phyloP scores from a whole-genome alignment of 2,797 vertebrate genomes.

The Neomorphus geoffroyi region DNA sequence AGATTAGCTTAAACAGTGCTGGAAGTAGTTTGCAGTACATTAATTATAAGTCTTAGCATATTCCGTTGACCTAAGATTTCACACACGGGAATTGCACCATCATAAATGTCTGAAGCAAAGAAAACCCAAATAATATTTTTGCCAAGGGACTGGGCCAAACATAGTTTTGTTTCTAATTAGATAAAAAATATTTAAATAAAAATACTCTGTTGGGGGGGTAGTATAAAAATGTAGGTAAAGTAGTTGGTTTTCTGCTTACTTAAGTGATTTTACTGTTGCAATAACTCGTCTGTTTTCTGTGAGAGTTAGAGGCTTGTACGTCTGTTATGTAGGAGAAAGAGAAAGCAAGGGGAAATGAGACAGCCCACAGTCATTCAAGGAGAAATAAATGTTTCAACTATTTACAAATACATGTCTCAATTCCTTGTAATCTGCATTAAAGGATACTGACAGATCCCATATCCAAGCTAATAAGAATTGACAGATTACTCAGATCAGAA shows the following conservation, averaged over 20 bases:
- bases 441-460: constrained; percentile 39
- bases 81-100: background rate
- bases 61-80: background rate
- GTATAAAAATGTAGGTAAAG: background rate
- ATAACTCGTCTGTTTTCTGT: constrained; percentile 21
- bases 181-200: constrained; percentile 47
- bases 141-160: background rate
- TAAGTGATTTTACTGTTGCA: constrained; percentile 19
- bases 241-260: background rate
- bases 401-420: constrained; percentile 58
- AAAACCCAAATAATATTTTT: constrained; percentile 15
- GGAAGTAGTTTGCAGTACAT: background rate
- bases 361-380: background rate
- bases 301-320: constrained; percentile 18
- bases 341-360: background rate
- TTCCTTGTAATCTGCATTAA: constrained; percentile 41
- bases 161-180: constrained; percentile 39
- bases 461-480: constrained; percentile 56
- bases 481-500: constrained; percentile 52
- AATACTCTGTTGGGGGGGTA: background rate
- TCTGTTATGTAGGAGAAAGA: background rate
- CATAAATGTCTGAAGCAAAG: background rate
- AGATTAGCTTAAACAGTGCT: background rate
- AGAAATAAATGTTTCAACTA: constrained; percentile 34
- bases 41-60: background rate